Percentiles rank a stretch among this genome's conserved stretches.
phyloP scores from a whole-genome alignment of 2,113 vertebrate genomes.

The Microtus ochrogaster region DNA sequence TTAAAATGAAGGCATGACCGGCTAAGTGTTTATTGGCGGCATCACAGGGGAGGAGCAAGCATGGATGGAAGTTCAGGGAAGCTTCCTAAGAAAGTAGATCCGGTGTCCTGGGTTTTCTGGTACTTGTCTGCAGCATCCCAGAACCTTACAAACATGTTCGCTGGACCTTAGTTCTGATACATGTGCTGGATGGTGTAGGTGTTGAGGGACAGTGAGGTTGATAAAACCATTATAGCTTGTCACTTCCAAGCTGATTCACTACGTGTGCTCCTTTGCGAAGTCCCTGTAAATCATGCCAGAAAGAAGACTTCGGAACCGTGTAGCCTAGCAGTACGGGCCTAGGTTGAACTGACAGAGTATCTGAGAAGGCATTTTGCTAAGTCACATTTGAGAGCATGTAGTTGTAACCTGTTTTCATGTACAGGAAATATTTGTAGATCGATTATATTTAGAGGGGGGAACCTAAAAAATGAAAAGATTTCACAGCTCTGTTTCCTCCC shows the following conservation, averaged over 20 bases:
- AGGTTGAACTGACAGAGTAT: not conserved
- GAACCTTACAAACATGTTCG: not conserved
- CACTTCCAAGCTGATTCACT: not conserved
- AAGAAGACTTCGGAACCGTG: not conserved
- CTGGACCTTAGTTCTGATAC: not conserved
- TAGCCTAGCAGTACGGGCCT: not conserved
- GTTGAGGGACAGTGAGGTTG: not conserved
- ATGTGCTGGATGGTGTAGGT: not conserved
- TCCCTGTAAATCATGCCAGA: not conserved
- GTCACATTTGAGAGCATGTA: not conserved
- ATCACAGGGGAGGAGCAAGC: not conserved
- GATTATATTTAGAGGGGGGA: not conserved
- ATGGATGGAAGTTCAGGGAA: not conserved
- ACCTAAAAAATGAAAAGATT: slow-evolving; percentile 38
- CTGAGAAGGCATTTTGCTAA: not conserved
- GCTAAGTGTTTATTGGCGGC: not conserved
- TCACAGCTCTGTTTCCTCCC: not conserved
- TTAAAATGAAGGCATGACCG: not conserved
- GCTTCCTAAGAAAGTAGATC: not conserved
- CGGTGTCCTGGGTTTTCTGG: not conserved
- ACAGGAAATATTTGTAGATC: not conserved
- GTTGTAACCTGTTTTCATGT: not conserved
- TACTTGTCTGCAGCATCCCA: not conserved
- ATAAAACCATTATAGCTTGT: not conserved
- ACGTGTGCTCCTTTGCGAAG: not conserved